Percentiles rank a stretch among this genome's conserved stretches.
phyloP scores from a whole-genome alignment of 1,140 invertebrate species.

The Drosophila kikkawai region DNA sequence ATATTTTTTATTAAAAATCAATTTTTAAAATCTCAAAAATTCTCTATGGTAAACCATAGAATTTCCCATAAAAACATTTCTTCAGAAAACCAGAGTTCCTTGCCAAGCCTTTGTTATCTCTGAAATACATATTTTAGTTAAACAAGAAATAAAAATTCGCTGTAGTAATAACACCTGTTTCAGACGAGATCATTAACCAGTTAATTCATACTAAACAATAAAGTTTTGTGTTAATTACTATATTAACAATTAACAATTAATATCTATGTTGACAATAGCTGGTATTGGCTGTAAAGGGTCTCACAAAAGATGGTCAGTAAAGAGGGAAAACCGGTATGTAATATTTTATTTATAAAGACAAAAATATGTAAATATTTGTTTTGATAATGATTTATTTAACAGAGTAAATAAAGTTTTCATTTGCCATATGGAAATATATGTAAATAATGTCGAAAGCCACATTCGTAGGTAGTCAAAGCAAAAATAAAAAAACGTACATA shows the following conservation, averaged over 20 bases:
- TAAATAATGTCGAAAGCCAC: background rate
- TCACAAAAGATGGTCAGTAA: background rate
- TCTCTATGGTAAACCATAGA: background rate
- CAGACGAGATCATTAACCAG: slow-evolving; percentile 5
- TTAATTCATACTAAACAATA: slow-evolving; percentile 20
- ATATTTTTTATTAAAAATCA: too few species aligned
- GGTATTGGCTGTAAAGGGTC: background rate
- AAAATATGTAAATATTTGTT: background rate
- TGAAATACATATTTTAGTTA: background rate
- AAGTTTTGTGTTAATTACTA: slow-evolving; percentile 12
- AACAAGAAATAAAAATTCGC: background rate
- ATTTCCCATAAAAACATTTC: background rate
- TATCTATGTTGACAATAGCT: background rate
- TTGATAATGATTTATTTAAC: background rate
- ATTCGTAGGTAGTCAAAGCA: background rate
- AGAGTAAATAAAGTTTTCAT: background rate
- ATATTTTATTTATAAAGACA: background rate
- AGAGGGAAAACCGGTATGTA: background rate
- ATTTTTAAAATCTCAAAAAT: too few species aligned
- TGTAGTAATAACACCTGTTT: background rate
- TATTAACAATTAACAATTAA: slow-evolving; percentile 2
- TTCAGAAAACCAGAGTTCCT: background rate
- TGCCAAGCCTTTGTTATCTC: slow-evolving; percentile 3
- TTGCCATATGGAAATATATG: background rate
- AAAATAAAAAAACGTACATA: background rate